Percentiles rank a stretch among this genome's conserved stretches.
Evolutionary conservation across 30 jellyfish, hydroid and myxozoan species (phyloP).

Genomic region (Hydractinia echinata): DNA sequence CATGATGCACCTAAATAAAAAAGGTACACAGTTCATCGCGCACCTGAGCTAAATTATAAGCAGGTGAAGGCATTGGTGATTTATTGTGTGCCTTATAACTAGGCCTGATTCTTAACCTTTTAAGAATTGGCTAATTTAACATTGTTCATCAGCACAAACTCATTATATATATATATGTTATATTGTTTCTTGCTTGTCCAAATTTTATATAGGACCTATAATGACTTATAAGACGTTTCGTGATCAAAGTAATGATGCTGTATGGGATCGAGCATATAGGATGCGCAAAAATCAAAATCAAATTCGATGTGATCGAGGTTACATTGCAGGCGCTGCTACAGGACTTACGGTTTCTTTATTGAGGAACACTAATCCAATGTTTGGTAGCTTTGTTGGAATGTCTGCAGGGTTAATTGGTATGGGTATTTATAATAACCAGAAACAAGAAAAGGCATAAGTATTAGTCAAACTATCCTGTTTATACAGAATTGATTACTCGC

Average conservation of each 20-base stretch:
- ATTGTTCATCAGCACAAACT: neutral
- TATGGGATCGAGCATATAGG: constrained; percentile 60
- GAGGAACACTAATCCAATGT: constrained; percentile 1
- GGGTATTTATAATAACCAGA: constrained; percentile 3
- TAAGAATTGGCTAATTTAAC: too few species aligned
- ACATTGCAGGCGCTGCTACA: constrained; percentile 13
- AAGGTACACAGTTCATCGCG: too few species aligned
- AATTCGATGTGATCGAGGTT: constrained; percentile 27
- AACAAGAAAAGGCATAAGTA: too few species aligned
- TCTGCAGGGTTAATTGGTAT: constrained; percentile 22
- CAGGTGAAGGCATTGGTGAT: too few species aligned
- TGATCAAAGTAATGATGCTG: constrained; percentile 42
- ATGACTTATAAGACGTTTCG: constrained; percentile 53
- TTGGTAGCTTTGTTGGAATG: constrained; percentile 22
- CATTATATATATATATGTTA: neutral
- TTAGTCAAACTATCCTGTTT: too few species aligned
- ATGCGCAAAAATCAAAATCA: constrained; percentile 64
- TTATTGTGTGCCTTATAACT: too few species aligned
- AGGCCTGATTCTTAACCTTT: too few species aligned
- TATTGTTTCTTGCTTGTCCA: neutral
- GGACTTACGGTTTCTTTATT: constrained; percentile 16
- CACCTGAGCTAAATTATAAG: too few species aligned
- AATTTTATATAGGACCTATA: constrained; percentile 14
- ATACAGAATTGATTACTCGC: too few species aligned
- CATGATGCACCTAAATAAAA: too few species aligned